Percentiles rank a stretch among this genome's conserved stretches.
These are phyloP conservation scores for Drosophila rufa DNA, from an alignment of 1,140 invertebrate genomes.

Conservation along the genomic window DNA sequence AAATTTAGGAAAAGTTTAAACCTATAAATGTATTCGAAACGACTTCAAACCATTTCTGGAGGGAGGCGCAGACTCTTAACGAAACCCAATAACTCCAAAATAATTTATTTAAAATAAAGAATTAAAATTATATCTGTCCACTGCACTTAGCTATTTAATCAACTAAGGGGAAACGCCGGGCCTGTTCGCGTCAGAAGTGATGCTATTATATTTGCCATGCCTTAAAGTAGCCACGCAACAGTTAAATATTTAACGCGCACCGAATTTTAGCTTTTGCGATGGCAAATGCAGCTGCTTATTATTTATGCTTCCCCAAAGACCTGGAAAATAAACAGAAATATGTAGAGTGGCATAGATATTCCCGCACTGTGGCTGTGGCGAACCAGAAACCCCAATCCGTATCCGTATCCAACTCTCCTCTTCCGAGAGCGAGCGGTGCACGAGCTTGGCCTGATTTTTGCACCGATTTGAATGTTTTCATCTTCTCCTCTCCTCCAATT, in stretches of 20 bases:
- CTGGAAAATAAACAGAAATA: conserved; percentile 44
- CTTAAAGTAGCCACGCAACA: conserved; percentile 13
- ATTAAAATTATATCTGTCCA: not conserved
- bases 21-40: not conserved
- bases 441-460: conserved; percentile 57
- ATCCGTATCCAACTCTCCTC: conserved; percentile 15
- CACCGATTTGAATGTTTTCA: conserved; percentile 22
- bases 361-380: conserved; percentile 40
- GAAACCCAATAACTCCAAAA: no score
- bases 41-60: no score
- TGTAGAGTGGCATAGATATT: conserved; percentile 34
- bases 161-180: not conserved
- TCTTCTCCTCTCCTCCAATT: not conserved
- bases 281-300: conserved; percentile 56
- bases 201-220: conserved; percentile 17
- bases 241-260: conserved; percentile 60
- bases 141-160: conserved; percentile 19
- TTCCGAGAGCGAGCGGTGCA: conserved; percentile 6
- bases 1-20: not conserved
- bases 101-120: no score
- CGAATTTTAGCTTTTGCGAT: conserved; percentile 34
- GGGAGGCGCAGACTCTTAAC: no score
- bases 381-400: conserved; percentile 50
- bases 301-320: conserved; percentile 47
- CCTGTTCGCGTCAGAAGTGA: not conserved